These are phyloP conservation scores for Caenorhabditis sp. DNA, from an alignment of 2,888 invertebrate species.

Conservation along the genomic window DNA sequence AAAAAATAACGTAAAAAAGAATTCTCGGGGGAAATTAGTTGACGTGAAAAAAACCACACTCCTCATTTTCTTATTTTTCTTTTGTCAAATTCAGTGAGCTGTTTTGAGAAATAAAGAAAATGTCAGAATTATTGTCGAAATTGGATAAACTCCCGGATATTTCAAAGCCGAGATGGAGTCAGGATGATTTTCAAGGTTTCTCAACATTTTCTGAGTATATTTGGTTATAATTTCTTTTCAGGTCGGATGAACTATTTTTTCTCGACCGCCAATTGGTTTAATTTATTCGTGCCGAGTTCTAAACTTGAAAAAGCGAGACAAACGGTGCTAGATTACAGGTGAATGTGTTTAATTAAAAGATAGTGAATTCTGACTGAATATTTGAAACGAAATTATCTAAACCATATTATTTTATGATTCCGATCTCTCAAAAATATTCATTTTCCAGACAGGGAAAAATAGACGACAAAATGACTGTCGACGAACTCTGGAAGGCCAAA, in stretches of 20 bases:
- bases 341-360: neutral
- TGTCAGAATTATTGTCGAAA: conserved; percentile 20
- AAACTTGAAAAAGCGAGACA: conserved; percentile 82
- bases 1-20: too few relatives aligned
- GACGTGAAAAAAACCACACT: neutral
- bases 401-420: too few relatives aligned
- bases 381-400: too few relatives aligned
- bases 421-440: neutral
- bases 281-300: conserved; percentile 79
- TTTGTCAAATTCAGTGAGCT: neutral
- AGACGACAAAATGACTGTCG: conserved; percentile 78
- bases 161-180: conserved; percentile 84
- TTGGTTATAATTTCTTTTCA: conserved; percentile 37
- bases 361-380: too few relatives aligned
- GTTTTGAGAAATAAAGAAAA: neutral
- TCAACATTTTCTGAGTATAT: neutral
- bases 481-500: conserved; percentile 88
- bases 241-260: conserved; percentile 91
- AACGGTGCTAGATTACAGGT: conserved; percentile 83
- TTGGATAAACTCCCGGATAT: conserved; percentile 37
- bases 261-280: conserved; percentile 89
- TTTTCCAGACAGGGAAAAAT: conserved; percentile 72
- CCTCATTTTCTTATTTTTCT: neutral
- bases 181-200: conserved; percentile 72
- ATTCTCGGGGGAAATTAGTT: neutral